phyloP scores from a whole-genome alignment of 2,888 invertebrate genomes.

The Morpho achilles region DNA sequence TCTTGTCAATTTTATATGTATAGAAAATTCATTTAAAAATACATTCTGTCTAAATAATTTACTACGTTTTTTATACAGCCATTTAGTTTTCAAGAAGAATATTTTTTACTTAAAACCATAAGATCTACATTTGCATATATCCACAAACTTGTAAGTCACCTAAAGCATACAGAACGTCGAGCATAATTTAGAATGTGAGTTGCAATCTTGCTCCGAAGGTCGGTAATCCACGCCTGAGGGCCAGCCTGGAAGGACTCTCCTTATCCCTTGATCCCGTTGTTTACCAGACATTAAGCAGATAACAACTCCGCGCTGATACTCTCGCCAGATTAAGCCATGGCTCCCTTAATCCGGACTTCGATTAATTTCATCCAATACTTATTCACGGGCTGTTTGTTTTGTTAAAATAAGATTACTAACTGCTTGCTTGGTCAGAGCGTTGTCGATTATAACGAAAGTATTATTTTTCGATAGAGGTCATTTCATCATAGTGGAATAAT shows the following conservation, averaged over 20 bases:
- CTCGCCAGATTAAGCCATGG: slow-evolving; percentile 72
- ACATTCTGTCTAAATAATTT: too few species aligned
- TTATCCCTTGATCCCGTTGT: slow-evolving; percentile 80
- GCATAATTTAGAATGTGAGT: slow-evolving; percentile 50
- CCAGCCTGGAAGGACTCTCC: slow-evolving; percentile 75
- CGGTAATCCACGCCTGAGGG: slow-evolving; percentile 73
- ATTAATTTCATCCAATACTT: slow-evolving; percentile 78
- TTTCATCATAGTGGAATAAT: too few species aligned
- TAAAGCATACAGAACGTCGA: slow-evolving; percentile 21
- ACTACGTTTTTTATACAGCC: too few species aligned
- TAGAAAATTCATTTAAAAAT: too few species aligned
- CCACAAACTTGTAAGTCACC: slow-evolving; percentile 17
- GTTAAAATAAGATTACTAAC: slow-evolving; percentile 29
- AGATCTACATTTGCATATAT: too few species aligned
- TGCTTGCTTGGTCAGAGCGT: background rate
- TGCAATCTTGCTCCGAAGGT: slow-evolving; percentile 62
- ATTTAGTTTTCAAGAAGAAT: too few species aligned
- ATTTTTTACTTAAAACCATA: too few species aligned
- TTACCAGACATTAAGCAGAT: slow-evolving; percentile 81
- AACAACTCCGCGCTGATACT: slow-evolving; percentile 77
- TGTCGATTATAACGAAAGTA: too few species aligned
- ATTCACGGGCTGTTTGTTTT: slow-evolving; percentile 48
- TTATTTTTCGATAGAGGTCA: too few species aligned
- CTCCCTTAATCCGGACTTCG: slow-evolving; percentile 75
- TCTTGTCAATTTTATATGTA: too few species aligned